Evolutionary conservation across 2,888 invertebrate species (phyloP).

Genomic region (Drosophila lutescens): DNA sequence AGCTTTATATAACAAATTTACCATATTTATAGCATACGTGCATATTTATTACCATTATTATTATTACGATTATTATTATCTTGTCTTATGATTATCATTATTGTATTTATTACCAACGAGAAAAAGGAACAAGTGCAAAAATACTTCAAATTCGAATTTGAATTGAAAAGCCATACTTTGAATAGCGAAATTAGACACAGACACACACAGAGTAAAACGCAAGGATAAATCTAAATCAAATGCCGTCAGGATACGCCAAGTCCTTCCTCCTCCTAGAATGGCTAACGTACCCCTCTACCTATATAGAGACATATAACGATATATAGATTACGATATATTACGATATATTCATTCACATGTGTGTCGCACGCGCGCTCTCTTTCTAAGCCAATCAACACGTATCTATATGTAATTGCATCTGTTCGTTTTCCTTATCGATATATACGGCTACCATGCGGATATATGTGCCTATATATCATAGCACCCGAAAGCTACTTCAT

Average conservation of each 20-base stretch:
- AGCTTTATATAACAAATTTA: constrained; percentile 71
- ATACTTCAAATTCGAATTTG: constrained; percentile 14
- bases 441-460: background rate
- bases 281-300: background rate
- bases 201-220: constrained; percentile 7
- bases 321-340: background rate
- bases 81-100: constrained; percentile 45
- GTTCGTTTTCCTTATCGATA: constrained; percentile 13
- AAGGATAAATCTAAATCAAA: constrained; percentile 6
- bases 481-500: constrained; percentile 55
- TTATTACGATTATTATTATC: constrained; percentile 52
- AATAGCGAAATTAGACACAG: constrained; percentile 21
- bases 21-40: constrained; percentile 51
- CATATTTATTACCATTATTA: constrained; percentile 59
- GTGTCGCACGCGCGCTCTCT: constrained; percentile 4
- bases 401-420: constrained; percentile 14
- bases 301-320: constrained; percentile 14
- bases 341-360: constrained; percentile 13
- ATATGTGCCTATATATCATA: constrained; percentile 17
- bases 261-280: background rate
- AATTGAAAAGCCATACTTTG: constrained; percentile 19
- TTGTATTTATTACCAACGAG: constrained; percentile 33
- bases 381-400: constrained; percentile 3
- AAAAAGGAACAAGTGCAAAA: constrained; percentile 23
- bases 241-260: constrained; percentile 11